Conservation (phyloP, 2,888 invertebrate genomes). For the Zelleria hepariella region DNA sequence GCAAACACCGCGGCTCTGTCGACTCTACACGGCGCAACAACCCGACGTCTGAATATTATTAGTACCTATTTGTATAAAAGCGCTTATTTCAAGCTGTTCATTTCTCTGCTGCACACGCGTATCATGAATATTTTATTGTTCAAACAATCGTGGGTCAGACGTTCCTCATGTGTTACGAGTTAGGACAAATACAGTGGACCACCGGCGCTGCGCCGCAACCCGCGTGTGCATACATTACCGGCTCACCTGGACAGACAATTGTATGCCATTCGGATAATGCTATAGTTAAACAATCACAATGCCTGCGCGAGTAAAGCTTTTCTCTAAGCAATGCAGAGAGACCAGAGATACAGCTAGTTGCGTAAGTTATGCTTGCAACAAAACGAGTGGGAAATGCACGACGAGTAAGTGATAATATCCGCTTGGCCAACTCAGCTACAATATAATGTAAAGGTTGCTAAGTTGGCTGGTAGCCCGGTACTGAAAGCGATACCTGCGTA, state of each 20-base stretch:
- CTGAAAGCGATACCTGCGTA: neutral
- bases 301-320: neutral
- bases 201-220: conserved; percentile 11
- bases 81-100: conserved; percentile 32
- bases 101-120: conserved; percentile 9
- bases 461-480: neutral
- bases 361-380: neutral
- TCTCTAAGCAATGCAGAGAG: neutral
- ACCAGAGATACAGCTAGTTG: too few species aligned
- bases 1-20: neutral
- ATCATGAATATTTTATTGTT: conserved; percentile 18
- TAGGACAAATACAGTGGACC: conserved; percentile 11
- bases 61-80: neutral
- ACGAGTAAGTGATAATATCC: neutral
- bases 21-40: neutral
- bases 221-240: conserved; percentile 3
- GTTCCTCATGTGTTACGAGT: conserved; percentile 8
- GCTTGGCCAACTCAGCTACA: neutral
- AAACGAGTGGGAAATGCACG: neutral
- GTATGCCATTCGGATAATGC: neutral
- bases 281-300: conserved; percentile 1
- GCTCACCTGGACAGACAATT: neutral
- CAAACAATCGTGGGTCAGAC: conserved; percentile 15
- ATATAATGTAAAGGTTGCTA: neutral
- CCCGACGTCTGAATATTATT: neutral